Base-by-base conservation (phyloP, 2,113 vertebrate species). In the Dascyllus trimaculatus region DNA sequence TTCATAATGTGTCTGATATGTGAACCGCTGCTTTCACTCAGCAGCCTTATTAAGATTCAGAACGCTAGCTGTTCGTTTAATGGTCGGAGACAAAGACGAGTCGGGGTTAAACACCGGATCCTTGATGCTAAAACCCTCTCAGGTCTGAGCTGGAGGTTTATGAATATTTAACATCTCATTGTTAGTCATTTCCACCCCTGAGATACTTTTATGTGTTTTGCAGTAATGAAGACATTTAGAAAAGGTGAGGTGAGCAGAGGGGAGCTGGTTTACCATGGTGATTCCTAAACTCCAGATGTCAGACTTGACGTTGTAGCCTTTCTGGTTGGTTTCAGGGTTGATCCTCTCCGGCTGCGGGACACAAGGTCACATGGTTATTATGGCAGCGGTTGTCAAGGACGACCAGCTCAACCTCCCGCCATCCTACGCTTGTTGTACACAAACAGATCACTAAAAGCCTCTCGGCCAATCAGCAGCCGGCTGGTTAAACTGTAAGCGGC, bases 271-370 rank as follows among this genome's bases (percentile, higher is more conserved):
- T 94, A 99, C 98, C 98, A 99, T 97, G 0, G 97, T 99, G 91
- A 99, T 99, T 21, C 98, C 98, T 92, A 99, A 93, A 93, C 97
- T 99, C 98, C 98, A 99, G 91, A 99, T 98, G 92, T 99, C 97
- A 0, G 97, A 99, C 84, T 98, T 99, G 85, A 99, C 97, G 4
- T 96, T 99, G 95, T 99, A 99, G 4, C 97, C 98, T 82, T 97
- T 98, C 95, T 99, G 97, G 92, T 98, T 99, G 52, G 97, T 96
- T 92, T 99, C 97, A 0, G 98, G 98, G 92, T 99, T 99, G 92
- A 99, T 99, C 89, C 98, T 95, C 95, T 99, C 98, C 7, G 98
- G 98, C 98, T 99, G 93, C 2, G 70, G 91, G 84, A 69, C 85
- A 81, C 2, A 82, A 58, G 26, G 26, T 87, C 48, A 72, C 29